These are phyloP conservation scores for Heliangelus exortis DNA, from an alignment of 2,797 vertebrate species.

Conservation along the genomic window DNA sequence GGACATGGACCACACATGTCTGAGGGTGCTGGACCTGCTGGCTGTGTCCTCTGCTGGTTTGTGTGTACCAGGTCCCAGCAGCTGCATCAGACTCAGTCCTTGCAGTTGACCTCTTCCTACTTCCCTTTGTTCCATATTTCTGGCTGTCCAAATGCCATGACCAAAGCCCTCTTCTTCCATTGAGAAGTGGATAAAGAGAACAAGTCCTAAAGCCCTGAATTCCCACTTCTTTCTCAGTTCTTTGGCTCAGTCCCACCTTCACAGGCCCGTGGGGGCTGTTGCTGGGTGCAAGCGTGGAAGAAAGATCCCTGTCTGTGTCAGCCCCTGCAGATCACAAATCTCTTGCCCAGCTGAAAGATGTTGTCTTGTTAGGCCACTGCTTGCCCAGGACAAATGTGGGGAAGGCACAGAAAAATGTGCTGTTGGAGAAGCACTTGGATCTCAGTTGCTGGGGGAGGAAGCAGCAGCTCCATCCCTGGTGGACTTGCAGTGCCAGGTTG, in stretches of 20 bases:
- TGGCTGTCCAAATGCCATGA: not conserved
- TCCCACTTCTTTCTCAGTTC: not conserved
- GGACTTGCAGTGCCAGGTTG: accelerated
- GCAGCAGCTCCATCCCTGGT: not conserved
- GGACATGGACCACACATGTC: accelerated
- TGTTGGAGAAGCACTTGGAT: not conserved
- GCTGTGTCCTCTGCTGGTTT: not conserved
- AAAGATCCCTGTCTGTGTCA: not conserved
- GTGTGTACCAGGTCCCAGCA: not conserved
- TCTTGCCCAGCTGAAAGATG: not conserved
- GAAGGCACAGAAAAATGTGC: not conserved
- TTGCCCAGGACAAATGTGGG: not conserved
- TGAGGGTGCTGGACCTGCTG: not conserved
- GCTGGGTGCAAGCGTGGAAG: not conserved
- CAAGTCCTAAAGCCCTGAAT: not conserved
- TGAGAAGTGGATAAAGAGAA: not conserved
- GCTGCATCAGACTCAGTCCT: accelerated
- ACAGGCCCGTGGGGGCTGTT: not conserved
- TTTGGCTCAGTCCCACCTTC: not conserved
- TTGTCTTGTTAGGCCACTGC: not conserved
- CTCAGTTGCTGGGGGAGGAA: accelerated
- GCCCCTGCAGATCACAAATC: not conserved
- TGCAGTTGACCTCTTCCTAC: not conserved
- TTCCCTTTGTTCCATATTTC: not conserved
- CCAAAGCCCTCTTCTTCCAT: not conserved